Conservation (phyloP, 2,797 vertebrate genomes). For the Gastrophryne carolinensis region DNA sequence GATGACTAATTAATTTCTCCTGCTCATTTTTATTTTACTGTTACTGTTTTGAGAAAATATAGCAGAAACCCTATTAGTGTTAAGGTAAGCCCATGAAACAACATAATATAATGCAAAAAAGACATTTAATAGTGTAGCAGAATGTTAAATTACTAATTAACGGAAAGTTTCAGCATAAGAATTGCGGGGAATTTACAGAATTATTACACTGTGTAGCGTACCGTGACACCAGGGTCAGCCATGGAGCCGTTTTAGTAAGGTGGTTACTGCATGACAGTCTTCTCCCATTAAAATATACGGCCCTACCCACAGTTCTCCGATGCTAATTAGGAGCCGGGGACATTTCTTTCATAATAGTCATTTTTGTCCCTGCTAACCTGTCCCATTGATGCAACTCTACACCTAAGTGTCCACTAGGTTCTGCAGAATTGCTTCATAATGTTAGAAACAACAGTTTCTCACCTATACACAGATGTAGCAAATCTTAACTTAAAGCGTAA, state of each 20-base stretch:
- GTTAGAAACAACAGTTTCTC: too few relatives aligned
- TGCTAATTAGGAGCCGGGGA: slow-evolving; percentile 77
- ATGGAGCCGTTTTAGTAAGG: slow-evolving; percentile 68
- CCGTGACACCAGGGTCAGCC: slow-evolving; percentile 78
- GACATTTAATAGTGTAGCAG: slow-evolving; percentile 79
- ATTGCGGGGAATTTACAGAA: slow-evolving; percentile 81
- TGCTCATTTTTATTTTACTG: slow-evolving; percentile 77
- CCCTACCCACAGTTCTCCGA: slow-evolving; percentile 78
- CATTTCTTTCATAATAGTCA: slow-evolving; percentile 72
- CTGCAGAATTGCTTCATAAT: not conserved
- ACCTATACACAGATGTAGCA: too few relatives aligned
- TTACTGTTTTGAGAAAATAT: slow-evolving; percentile 82
- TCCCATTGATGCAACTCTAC: slow-evolving; percentile 70
- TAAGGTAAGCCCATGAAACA: slow-evolving; percentile 84
- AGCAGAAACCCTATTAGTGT: slow-evolving; percentile 83
- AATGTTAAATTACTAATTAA: slow-evolving; percentile 86
- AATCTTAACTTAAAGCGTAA: too few relatives aligned
- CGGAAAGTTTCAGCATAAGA: slow-evolving; percentile 79
- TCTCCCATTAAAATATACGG: slow-evolving; percentile 73
- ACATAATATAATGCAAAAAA: slow-evolving; percentile 82
- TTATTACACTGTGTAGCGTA: slow-evolving; percentile 77
- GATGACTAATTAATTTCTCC: slow-evolving; percentile 79
- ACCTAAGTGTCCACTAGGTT: slow-evolving; percentile 47
- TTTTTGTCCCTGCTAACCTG: slow-evolving; percentile 68
- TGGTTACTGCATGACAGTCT: slow-evolving; percentile 72